Evolutionary conservation across 2,888 invertebrate genomes (phyloP), one percentile per base, ranked within the genome.

Genomic region (Eilema griseolum): DNA sequence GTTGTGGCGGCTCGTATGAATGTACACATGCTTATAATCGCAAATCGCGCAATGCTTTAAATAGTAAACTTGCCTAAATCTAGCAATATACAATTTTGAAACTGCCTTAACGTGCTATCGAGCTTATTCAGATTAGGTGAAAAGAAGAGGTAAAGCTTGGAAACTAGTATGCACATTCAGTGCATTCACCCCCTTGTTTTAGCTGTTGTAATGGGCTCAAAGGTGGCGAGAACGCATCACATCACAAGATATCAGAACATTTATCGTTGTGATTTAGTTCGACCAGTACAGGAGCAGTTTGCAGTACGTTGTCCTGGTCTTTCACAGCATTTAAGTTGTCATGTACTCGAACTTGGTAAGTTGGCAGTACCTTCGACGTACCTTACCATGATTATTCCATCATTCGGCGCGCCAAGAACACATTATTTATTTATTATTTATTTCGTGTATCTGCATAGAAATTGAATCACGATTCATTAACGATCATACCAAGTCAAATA

Each of bases 1-100:
- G 52, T 52, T 52, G 52, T 52, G n/a, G n/a, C n/a, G n/a, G 52
- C 52, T 52, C n/a, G n/a, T 52, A 52, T n/a, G n/a, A 10, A 52
- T n/a, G 20, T 20, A 20, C 16, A 20, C 46, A 20, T 5, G 41
- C 16, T 41, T 16, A 16, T 41, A 14, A 41, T 41, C 0, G 41
- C 41, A 16, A 41, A 16, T 5, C 16, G 41, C 41, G 20, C 41
- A 41, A 20, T 46, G 46, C 7, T 20, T 20, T 52, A 52, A n/a
- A 3, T 46, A 5, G 14, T 46, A 16, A 46, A 20, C 1, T 20
- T 46, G 20, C 20, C 3, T 46, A 46, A 46, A 41, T 46, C 20
- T 52, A 52, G n/a, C 46, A 52, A n/a, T 10, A 52, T 52, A 52
- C 10, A 52, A n/a, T 46, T 20, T 16, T 41, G 16, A 41, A 41